Evolutionary conservation across 2,113 vertebrate genomes (phyloP).

Genomic region (Ictidomys tridecemlineatus): DNA sequence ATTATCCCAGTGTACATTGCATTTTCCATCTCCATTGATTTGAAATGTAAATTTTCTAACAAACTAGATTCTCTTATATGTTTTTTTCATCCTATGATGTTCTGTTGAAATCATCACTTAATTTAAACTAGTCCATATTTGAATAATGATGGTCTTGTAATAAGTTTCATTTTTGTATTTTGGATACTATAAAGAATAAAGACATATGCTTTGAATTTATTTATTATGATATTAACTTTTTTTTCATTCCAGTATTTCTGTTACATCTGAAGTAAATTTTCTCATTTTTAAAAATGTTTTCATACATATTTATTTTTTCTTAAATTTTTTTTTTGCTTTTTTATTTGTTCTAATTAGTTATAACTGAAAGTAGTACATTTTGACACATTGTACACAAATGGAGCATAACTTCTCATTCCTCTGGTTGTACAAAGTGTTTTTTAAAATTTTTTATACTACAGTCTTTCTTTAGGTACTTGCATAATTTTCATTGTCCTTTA

Average conservation of each 20-base stretch:
- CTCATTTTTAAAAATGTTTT: too few species aligned
- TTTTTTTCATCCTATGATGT: not conserved
- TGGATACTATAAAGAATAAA: not conserved
- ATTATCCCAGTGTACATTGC: not conserved
- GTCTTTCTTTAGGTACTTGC: not conserved
- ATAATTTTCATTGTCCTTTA: not conserved
- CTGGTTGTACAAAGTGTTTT: too few species aligned
- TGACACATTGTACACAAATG: too few species aligned
- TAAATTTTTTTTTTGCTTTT: too few species aligned
- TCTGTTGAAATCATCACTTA: not conserved
- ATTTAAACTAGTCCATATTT: not conserved
- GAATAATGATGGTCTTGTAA: not conserved
- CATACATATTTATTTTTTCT: too few species aligned
- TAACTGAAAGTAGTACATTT: too few species aligned
- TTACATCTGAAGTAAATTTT: not conserved
- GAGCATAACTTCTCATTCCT: too few species aligned
- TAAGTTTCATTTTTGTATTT: not conserved
- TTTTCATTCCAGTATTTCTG: not conserved
- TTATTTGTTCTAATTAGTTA: too few species aligned
- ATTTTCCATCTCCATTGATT: not conserved
- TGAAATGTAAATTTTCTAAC: not conserved
- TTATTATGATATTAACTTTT: not conserved
- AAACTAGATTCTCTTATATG: not conserved
- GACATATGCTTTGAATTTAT: not conserved
- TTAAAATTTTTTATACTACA: not conserved